Evolutionary conservation across 2,113 vertebrate genomes (phyloP), one percentile per base, ranked within the genome.

Genomic region (Oenanthe melanoleuca): DNA sequence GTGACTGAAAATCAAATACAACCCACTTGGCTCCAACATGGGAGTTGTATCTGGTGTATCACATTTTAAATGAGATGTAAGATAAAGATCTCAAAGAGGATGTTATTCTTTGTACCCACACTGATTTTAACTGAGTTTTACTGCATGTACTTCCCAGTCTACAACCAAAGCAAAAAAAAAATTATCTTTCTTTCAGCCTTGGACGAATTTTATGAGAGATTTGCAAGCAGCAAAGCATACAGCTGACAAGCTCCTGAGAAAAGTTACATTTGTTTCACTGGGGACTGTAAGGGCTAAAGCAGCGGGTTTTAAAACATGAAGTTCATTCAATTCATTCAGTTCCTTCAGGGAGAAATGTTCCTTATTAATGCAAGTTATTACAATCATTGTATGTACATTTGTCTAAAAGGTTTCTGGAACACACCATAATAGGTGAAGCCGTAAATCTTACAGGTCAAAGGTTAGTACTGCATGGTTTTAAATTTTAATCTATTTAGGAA

Each of bases 201-300:
- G 38, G 37, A 65, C 42, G 44, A 49, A 80, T 61, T 64, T 78
- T 71, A 70, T 8, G 4, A 14, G 26, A 86, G n/a, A 65, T 22
- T n/a, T 40, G 13, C 66, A 74, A 60, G 37, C 11, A 84, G 24
- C 50, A 86, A 78, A 84, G 8, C 7, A 3, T 96, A 74, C 14
- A 74, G 23, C 13, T 88, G 69, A 16, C 53, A 74, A 79, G 34
- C n/a, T 74, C 21, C 66, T 67, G 29, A 34, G 24, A 26, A 60
- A 81, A 69, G 25, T 49, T 25, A 65, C 6, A 19, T 53, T 82
- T 82, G 5, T 50, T 95, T 72, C 50, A 72, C 33, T 49, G 11
- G 2, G 4, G 6, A 15, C 3, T 3, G 8, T 5, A 8, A 8
- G 3, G 24, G 7, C 8, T 44, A 21, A 77, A 78, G 25, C 28